A percentile compares a stretch with the other conserved stretches of the same genome.
Conservation (phyloP, 2,113 vertebrate genomes). For the Hypomesus transpacificus region DNA sequence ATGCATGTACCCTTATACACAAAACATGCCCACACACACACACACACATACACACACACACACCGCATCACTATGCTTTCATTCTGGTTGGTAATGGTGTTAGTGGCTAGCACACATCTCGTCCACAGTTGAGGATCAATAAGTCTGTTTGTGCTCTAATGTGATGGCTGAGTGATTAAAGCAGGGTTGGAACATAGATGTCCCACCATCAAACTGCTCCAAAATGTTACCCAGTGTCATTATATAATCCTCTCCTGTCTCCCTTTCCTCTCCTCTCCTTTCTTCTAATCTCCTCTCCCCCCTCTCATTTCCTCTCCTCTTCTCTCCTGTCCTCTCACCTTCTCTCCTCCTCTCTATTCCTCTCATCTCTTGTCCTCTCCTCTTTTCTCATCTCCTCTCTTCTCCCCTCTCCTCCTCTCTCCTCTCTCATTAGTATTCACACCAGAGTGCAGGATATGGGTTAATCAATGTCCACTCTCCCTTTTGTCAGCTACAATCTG, state of each 20-base stretch:
- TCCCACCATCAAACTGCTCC: constrained; percentile 18
- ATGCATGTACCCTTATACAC: no score
- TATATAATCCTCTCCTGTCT: no score
- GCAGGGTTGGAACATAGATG: constrained; percentile 41
- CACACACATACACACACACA: constrained; percentile 1
- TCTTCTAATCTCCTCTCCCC: no score
- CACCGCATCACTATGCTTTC: constrained; percentile 31
- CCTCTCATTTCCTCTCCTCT: no score
- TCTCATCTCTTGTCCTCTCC: constrained; percentile 37
- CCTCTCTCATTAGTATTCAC: constrained; percentile 55
- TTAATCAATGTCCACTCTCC: constrained; percentile 58
- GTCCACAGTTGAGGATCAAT: constrained; percentile 47
- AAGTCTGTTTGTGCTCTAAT: constrained; percentile 36
- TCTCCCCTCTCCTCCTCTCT: constrained; percentile 32
- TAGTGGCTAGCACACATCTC: constrained; percentile 20
- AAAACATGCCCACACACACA: not conserved
- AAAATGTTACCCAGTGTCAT: no score
- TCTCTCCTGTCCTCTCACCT: not conserved
- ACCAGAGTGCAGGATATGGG: constrained; percentile 51
- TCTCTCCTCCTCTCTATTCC: constrained; percentile 1
- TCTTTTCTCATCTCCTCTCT: constrained; percentile 4
- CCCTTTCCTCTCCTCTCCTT: no score
- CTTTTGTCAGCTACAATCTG: constrained; percentile 48
- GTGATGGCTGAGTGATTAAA: constrained; percentile 52
- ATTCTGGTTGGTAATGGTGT: constrained; percentile 25